phyloP scores from a whole-genome alignment of 2,888 invertebrate species.

The Elmis aenea region DNA sequence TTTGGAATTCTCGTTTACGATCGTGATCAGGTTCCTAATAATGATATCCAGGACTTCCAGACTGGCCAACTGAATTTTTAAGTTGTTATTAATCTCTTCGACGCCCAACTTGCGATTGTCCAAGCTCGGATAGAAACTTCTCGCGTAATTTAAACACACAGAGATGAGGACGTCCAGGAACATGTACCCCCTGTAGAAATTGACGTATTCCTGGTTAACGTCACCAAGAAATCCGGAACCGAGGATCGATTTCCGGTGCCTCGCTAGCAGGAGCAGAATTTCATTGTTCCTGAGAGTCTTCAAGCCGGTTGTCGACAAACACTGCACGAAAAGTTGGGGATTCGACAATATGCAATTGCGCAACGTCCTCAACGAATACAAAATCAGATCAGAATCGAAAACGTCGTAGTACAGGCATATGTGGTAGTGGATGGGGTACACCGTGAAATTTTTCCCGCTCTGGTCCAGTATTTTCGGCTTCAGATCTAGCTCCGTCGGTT shows the following conservation, averaged over 20 bases:
- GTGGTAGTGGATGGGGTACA: constrained; percentile 78
- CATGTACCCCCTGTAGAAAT: constrained; percentile 71
- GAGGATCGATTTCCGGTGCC: constrained; percentile 76
- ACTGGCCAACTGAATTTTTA: constrained; percentile 71
- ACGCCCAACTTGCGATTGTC: constrained; percentile 60
- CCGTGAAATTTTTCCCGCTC: constrained; percentile 39
- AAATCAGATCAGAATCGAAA: constrained; percentile 68
- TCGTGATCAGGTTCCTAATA: constrained; percentile 65
- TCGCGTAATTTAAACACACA: constrained; percentile 72
- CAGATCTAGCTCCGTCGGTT: constrained; percentile 35
- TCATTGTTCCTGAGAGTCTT: constrained; percentile 51
- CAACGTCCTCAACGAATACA: constrained; percentile 71
- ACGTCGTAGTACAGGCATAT: constrained; percentile 75
- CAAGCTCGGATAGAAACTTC: constrained; percentile 72
- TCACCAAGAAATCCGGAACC: constrained; percentile 64
- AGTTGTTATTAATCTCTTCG: constrained; percentile 69
- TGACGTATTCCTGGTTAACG: constrained; percentile 58
- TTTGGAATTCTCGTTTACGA: constrained; percentile 71
- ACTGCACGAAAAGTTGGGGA: constrained; percentile 67
- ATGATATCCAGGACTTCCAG: constrained; percentile 69
- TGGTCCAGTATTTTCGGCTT: constrained; percentile 29
- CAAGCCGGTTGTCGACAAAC: constrained; percentile 70
- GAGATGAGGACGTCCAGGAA: constrained; percentile 73
- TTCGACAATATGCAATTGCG: constrained; percentile 66
- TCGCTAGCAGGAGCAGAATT: constrained; percentile 59